Conservation (phyloP, 2,113 vertebrate species). For the Trichechus manatus region DNA sequence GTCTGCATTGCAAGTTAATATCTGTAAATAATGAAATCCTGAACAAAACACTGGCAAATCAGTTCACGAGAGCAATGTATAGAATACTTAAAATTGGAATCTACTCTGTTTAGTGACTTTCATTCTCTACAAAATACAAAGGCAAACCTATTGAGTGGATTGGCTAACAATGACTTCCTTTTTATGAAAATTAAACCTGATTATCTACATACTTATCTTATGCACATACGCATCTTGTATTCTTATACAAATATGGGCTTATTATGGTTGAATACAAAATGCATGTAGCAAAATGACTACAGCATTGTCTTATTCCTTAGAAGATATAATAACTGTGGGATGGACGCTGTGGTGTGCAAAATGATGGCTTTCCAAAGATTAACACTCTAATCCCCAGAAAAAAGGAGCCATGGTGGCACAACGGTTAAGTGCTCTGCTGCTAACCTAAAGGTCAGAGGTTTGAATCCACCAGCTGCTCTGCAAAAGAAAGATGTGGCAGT, state of each 20-base stretch:
- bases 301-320: not conserved
- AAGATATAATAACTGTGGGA: not conserved
- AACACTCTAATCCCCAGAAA: not conserved
- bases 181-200: not conserved
- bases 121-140: not conserved
- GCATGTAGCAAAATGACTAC: not conserved
- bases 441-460: not conserved
- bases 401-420: not conserved
- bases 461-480: not conserved
- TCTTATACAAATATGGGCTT: not conserved
- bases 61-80: not conserved
- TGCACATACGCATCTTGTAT: too few relatives aligned
- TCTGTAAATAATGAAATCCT: not conserved
- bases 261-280: not conserved
- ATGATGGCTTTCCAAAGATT: not conserved
- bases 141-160: not conserved
- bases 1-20: not conserved
- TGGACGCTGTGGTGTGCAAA: not conserved
- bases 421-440: not conserved
- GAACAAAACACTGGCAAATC: too few relatives aligned
- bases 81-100: not conserved
- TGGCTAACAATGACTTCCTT: not conserved
- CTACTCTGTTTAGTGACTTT: not conserved
- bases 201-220: not conserved
- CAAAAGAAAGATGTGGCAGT: not conserved